A percentile compares a stretch with the other conserved stretches of the same genome.
phyloP scores from a whole-genome alignment of 2,113 vertebrate species.

The Albula goreensis region DNA sequence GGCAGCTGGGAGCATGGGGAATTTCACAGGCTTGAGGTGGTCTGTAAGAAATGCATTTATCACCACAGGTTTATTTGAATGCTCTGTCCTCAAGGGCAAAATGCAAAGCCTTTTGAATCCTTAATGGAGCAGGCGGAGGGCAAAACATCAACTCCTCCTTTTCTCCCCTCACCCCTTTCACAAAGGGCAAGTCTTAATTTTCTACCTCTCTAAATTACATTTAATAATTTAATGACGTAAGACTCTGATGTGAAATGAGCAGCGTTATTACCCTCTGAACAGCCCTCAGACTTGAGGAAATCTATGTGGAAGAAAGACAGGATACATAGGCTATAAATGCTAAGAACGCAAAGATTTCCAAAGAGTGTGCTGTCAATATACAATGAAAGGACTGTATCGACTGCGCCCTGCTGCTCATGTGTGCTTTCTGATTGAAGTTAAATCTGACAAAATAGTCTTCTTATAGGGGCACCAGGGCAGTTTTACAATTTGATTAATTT shows the following conservation, averaged over 20 bases:
- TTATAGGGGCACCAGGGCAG: no score
- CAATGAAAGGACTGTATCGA: background rate
- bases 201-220: background rate
- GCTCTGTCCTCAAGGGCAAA: background rate
- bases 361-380: background rate
- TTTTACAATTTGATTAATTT: background rate
- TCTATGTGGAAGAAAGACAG: background rate
- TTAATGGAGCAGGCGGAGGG: background rate
- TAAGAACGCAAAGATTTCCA: background rate
- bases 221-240: background rate
- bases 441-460: no score
- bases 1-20: background rate
- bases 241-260: background rate
- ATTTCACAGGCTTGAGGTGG: slow-evolving; percentile 9
- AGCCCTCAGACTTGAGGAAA: background rate
- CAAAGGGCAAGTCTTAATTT: background rate
- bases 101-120: background rate
- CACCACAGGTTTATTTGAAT: background rate
- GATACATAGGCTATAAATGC: no score
- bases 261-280: background rate
- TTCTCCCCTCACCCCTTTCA: background rate
- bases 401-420: background rate
- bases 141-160: background rate
- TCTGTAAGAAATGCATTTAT: slow-evolving; percentile 17
- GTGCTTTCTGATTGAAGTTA: background rate